A percentile compares a stretch with the other conserved stretches of the same genome.
Evolutionary conservation across 2,113 vertebrate genomes (phyloP).

Genomic region (Oenanthe oenanthe): DNA sequence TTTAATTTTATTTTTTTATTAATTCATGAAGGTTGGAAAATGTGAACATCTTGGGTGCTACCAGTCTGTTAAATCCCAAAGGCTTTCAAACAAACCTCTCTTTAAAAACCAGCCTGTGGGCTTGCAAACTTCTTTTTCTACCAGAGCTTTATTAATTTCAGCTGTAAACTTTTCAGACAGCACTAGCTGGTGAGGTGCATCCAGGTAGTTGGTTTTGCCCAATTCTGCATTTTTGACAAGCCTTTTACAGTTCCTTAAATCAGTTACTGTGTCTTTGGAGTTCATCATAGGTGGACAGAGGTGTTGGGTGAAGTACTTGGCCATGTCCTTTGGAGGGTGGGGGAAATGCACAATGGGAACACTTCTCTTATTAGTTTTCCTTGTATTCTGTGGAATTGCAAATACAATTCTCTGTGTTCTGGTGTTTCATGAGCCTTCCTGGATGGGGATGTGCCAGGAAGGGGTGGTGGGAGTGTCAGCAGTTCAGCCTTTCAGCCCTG

Average conservation of each 20-base stretch:
- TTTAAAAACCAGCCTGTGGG: background rate
- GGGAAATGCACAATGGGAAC: background rate
- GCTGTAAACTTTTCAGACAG: background rate
- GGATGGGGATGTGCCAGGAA: background rate
- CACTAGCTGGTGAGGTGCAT: background rate
- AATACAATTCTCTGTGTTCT: background rate
- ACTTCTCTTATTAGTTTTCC: background rate
- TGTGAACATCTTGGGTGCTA: background rate
- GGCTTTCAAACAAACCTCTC: background rate
- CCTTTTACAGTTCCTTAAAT: background rate
- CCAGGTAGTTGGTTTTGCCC: background rate
- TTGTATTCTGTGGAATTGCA: background rate
- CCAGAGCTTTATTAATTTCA: background rate
- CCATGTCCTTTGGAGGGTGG: background rate
- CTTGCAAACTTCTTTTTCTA: background rate
- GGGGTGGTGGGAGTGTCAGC: background rate
- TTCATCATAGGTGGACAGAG: too few species aligned
- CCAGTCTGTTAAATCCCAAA: background rate
- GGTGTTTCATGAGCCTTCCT: background rate
- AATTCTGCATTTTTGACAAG: background rate
- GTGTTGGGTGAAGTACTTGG: background rate
- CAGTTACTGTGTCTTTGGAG: background rate
- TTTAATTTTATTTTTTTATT: too few species aligned
- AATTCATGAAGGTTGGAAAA: too few species aligned
- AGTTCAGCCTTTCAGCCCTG: background rate